A percentile compares a stretch with the other conserved stretches of the same genome.
phyloP scores from a whole-genome alignment of 2,113 vertebrate species.

The Pachypanchax playfairii region DNA sequence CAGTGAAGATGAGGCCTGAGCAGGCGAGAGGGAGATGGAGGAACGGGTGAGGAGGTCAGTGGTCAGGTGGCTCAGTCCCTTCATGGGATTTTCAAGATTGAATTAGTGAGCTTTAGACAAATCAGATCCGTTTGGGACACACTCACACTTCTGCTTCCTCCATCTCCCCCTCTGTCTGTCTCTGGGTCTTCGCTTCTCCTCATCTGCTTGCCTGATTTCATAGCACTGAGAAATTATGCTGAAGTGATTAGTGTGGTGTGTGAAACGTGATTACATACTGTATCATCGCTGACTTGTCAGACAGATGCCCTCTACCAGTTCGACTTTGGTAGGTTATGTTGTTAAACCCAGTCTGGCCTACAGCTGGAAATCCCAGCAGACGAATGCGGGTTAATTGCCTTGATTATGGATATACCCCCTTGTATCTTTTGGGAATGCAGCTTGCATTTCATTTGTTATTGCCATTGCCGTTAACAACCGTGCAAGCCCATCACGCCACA shows the following conservation, averaged over 20 bases:
- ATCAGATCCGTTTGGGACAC: constrained; percentile 52
- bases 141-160: constrained; percentile 26
- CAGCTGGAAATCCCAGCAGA: constrained; percentile 74
- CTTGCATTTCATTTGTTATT: constrained; percentile 57
- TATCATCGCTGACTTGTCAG: constrained; percentile 77
- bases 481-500: not conserved
- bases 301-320: constrained; percentile 78
- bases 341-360: constrained; percentile 61
- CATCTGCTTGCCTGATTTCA: constrained; percentile 67
- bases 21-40: constrained; percentile 28
- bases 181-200: constrained; percentile 1
- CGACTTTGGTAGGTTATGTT: constrained; percentile 63
- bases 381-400: constrained; percentile 78
- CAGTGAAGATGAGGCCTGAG: constrained; percentile 46
- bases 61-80: constrained; percentile 55
- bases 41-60: constrained; percentile 5
- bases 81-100: constrained; percentile 68
- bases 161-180: constrained; percentile 9
- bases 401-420: constrained; percentile 68
- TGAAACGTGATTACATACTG: constrained; percentile 79
- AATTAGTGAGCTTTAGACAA: constrained; percentile 70
- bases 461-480: constrained; percentile 24
- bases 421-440: constrained; percentile 49
- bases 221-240: constrained; percentile 76
- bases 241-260: constrained; percentile 80